phyloP scores from a whole-genome alignment of 2,888 invertebrate genomes.

The Aricia artaxerxes region DNA sequence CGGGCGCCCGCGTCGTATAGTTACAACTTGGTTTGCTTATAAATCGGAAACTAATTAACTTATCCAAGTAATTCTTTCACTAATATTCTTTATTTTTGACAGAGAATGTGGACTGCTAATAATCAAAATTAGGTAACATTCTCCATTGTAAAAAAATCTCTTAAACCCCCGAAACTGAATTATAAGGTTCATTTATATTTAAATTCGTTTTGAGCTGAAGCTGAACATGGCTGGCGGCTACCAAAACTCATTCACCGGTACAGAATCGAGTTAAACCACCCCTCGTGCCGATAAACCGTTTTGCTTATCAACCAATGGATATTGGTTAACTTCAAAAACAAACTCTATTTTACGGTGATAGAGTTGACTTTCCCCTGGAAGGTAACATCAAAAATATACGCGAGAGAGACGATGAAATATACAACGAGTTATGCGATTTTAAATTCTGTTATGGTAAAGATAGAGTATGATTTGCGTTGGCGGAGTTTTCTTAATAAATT shows the following conservation, averaged over 20 bases:
- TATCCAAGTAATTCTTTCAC: too few relatives aligned
- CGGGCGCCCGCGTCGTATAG: too few relatives aligned
- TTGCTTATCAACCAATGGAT: constrained; percentile 39
- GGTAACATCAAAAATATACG: background rate
- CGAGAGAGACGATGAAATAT: background rate
- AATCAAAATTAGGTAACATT: too few relatives aligned
- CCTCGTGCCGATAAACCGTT: constrained; percentile 67
- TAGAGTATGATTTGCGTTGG: constrained; percentile 42
- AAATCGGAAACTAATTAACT: too few relatives aligned
- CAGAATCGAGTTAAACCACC: constrained; percentile 72
- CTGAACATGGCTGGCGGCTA: constrained; percentile 70
- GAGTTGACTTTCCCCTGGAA: constrained; percentile 31
- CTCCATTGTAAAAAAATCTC: background rate
- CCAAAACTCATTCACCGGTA: constrained; percentile 80
- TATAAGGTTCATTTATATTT: constrained; percentile 16
- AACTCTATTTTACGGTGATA: background rate
- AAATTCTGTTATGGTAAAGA: rapidly evolving
- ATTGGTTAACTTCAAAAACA: constrained; percentile 34
- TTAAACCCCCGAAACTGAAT: background rate
- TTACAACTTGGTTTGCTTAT: too few relatives aligned
- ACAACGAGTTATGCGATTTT: background rate
- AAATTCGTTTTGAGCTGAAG: constrained; percentile 22
- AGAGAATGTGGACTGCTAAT: too few relatives aligned
- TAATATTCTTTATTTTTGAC: too few relatives aligned
- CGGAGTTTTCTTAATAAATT: constrained; percentile 38